Conservation (phyloP, 2,797 vertebrate genomes). For the Peromyscus nudipes region DNA sequence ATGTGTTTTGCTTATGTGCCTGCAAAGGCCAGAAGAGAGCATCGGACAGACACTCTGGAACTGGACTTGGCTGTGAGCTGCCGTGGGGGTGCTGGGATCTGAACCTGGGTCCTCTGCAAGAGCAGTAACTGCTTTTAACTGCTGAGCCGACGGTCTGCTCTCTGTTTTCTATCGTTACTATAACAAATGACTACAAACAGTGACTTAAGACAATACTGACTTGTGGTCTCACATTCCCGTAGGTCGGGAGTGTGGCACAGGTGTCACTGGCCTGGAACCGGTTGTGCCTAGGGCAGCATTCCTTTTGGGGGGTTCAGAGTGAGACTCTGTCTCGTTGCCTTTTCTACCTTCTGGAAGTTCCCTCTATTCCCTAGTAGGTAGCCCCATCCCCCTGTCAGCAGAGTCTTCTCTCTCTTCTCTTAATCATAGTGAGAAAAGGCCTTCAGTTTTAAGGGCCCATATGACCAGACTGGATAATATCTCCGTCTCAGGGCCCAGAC, state of each 20-base stretch:
- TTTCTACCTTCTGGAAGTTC: conserved; percentile 11
- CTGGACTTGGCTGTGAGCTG: background rate
- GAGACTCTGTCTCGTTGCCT: background rate
- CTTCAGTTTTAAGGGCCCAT: background rate
- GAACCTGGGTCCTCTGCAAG: background rate
- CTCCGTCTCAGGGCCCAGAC: background rate
- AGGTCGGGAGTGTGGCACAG: background rate
- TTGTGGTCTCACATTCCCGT: background rate
- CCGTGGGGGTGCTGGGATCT: background rate
- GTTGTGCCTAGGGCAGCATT: background rate
- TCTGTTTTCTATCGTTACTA: background rate
- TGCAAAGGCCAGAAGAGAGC: background rate
- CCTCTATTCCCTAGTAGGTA: background rate
- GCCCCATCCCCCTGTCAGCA: background rate
- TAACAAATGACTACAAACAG: background rate
- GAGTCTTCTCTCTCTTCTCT: background rate
- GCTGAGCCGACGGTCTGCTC: background rate
- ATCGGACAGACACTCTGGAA: background rate
- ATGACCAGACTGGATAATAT: background rate
- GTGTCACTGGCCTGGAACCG: background rate
- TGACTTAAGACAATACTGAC: background rate
- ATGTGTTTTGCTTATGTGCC: background rate
- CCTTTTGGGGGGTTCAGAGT: background rate
- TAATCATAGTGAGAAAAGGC: background rate
- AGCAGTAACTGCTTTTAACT: background rate